Base-by-base conservation (phyloP, 2,888 invertebrate species). In the Crossocerus cetratus region DNA sequence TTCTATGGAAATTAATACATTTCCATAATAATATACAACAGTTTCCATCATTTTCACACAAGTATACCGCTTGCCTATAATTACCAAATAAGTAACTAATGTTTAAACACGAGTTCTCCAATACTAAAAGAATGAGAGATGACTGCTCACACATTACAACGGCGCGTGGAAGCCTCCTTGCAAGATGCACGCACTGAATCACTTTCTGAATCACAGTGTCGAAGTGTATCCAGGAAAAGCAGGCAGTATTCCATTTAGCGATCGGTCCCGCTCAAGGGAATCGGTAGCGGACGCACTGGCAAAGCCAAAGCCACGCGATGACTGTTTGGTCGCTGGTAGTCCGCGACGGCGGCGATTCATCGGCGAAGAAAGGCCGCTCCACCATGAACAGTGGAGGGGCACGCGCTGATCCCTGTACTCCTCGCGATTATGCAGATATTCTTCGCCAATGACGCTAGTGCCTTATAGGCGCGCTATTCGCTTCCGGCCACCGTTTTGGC, bases 311-410 rank as follows among this genome's bases (percentile, higher is more conserved):
- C 69, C 80, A 69, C 80, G 71, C 78, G 73, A 58, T 72, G 83
- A 83, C 83, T 83, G 83, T 83, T 83, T 83, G 75, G 78, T 74
- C 65, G 69, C 70, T 63, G 14, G 74, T 72, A 62, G 49, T 69
- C 72, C 81, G 74, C 74, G n/a, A n/a, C 74, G 62, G 67, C 69
- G 69, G 74, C 75, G 76, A 82, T 83, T 76, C 82, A 76, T 75
- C 82, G 77, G 65, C 77, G 74, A 81, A 72, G 80, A 76, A 80
- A 82, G 81, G 70, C 72, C 58, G 69, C 72, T 72, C 61, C 63
- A 64, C 45, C 42, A 60, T 44, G 63, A 75, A 69, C 75, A 83
- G 82, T 80, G 82, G 82, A 81, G 81, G 78, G 71, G 49, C 14
- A 16, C 3, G 14, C 16, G 14, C 64, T 62, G 63, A 69, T 76